Evolutionary conservation across 2,113 vertebrate genomes (phyloP), one percentile per base, ranked within the genome.

Genomic region (Thoracochromis brauschi): DNA sequence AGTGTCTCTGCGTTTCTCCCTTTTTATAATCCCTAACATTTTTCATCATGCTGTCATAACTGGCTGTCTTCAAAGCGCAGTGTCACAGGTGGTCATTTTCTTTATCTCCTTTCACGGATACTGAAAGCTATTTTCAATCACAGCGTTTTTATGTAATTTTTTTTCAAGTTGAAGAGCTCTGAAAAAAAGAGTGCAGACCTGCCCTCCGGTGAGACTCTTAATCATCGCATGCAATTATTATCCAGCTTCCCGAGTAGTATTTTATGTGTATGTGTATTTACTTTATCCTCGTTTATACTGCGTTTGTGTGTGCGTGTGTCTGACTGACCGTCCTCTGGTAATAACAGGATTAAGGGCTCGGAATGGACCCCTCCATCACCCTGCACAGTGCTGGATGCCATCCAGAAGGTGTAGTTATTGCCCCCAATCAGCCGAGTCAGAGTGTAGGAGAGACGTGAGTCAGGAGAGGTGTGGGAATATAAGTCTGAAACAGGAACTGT

Each of bases 281-380:
- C 19, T 80, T 71, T 13, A 26, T 79, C 33, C 60, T 7, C 21
- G 31, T 88, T 73, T 26, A 14, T 78, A 19, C 68, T 60, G 31
- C 40, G 24, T 79, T 33, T 81, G 47, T 75, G 33, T 85, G 89
- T 85, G 83, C 80, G 42, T 86, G 84, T 87, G 42, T 86, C 53
- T 92, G 87, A 96, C 96, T 96, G 93, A 97, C 96, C 96, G 91
- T 97, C 97, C 88, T 98, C 98, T 17, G 97, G 96, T 79, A 98
- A 97, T 88, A 92, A 93, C 88, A 99, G 95, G 68, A 84, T 96
- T 91, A 98, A 87, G 53, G 93, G 93, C 49, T 95, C 84, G 81
- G 97, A 99, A 93, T 90, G 96, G 91, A 96, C 93, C 35, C 97
- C 97, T 89, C 98, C 98, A 79, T 98, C 97, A 83, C 98, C 98